phyloP scores from a whole-genome alignment of 2,888 invertebrate genomes.

The Globia sparganii region DNA sequence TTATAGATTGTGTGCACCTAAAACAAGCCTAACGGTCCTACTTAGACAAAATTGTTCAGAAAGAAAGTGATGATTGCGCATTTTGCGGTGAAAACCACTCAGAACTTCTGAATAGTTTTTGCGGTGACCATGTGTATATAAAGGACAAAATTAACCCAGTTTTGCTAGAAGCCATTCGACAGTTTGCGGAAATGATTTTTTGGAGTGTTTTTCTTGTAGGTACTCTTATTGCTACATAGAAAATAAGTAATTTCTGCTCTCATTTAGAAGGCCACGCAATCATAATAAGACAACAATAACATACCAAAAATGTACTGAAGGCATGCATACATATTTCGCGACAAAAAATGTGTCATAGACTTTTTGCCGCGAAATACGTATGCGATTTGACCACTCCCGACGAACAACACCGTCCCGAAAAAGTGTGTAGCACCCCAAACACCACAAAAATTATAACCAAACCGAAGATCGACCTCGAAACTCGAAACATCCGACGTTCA shows the following conservation, averaged over 20 bases:
- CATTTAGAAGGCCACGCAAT: slow-evolving; percentile 17
- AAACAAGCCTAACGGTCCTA: neutral
- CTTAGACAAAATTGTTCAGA: neutral
- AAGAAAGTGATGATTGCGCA: neutral
- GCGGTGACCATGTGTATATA: too few relatives aligned
- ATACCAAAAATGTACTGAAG: neutral
- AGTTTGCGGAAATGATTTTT: neutral
- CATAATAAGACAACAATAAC: neutral
- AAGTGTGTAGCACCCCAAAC: neutral
- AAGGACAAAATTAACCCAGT: neutral
- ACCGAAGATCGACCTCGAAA: slow-evolving; percentile 7
- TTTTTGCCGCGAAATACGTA: too few relatives aligned
- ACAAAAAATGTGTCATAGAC: too few relatives aligned
- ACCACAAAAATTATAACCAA: neutral
- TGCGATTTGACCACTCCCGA: neutral
- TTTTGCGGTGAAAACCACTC: neutral
- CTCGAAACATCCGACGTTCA: slow-evolving; percentile 26
- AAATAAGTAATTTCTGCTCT: slow-evolving; percentile 5
- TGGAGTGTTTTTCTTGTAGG: neutral
- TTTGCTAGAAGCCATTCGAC: neutral
- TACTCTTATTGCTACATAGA: slow-evolving; percentile 1
- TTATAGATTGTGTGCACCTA: neutral
- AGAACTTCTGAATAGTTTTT: neutral
- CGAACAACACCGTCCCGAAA: neutral
- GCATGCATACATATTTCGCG: neutral